A percentile compares a stretch with the other conserved stretches of the same genome.
phyloP scores from a whole-genome alignment of 2,113 vertebrate genomes.

The Halcyon senegalensis region DNA sequence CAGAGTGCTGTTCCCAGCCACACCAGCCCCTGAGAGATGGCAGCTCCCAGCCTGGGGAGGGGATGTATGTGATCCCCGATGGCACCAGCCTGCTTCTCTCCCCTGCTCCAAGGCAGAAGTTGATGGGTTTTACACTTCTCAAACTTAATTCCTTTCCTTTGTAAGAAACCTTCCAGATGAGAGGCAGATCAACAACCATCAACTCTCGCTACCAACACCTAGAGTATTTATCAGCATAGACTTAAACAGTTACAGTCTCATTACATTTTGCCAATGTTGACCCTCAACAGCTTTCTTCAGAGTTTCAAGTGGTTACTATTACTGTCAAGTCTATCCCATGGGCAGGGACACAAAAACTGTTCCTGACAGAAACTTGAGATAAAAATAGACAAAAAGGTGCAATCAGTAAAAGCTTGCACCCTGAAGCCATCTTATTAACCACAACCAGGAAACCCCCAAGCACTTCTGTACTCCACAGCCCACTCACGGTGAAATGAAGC shows the following conservation, averaged over 20 bases:
- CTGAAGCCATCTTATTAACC: not conserved
- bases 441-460: not conserved
- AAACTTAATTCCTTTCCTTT: not conserved
- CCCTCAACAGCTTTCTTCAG: not conserved
- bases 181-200: not conserved
- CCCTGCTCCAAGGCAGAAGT: not conserved
- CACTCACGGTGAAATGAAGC: not conserved
- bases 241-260: not conserved
- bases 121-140: not conserved
- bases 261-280: not conserved
- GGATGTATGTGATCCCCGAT: fast-evolving
- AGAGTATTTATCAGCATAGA: not conserved
- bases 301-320: not conserved
- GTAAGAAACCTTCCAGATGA: not conserved
- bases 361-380: not conserved
- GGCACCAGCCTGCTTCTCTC: fast-evolving
- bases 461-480: not conserved
- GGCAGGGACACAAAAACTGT: not conserved
- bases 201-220: not conserved
- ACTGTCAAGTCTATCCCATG: not conserved
- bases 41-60: not conserved
- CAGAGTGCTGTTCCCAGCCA: not conserved
- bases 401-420: not conserved
- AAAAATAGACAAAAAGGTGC: not conserved
- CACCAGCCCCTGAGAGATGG: fast-evolving